Conservation (phyloP, 2,113 vertebrate species). For the Oncorhynchus clarkii region DNA sequence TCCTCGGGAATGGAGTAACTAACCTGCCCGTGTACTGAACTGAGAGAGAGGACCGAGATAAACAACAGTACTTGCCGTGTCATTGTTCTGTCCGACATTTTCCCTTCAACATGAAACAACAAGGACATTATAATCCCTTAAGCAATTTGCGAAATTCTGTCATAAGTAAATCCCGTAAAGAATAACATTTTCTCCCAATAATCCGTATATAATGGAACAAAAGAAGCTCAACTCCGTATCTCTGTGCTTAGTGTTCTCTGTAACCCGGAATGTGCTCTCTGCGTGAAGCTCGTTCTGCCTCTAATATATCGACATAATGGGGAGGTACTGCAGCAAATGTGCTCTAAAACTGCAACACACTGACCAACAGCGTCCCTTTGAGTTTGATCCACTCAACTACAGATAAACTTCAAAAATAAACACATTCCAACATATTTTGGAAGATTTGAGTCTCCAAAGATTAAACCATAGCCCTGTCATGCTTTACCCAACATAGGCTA, state of each 20-base stretch:
- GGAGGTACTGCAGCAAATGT: constrained; percentile 1
- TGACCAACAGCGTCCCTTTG: constrained; percentile 35
- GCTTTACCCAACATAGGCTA: too few relatives aligned
- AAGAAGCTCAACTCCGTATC: background rate
- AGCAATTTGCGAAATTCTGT: background rate
- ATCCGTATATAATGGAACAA: background rate
- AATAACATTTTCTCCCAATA: too few relatives aligned
- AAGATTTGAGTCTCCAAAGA: too few relatives aligned
- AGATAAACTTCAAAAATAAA: background rate
- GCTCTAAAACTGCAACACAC: background rate
- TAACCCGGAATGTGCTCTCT: background rate
- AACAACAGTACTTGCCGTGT: constrained; percentile 26
- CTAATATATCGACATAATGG: background rate
- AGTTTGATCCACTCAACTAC: constrained; percentile 9
- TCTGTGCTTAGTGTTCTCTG: background rate
- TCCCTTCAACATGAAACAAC: background rate
- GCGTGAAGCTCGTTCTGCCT: background rate
- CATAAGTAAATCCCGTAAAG: too few relatives aligned
- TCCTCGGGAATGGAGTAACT: too few relatives aligned
- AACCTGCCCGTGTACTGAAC: too few relatives aligned
- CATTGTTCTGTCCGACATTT: background rate
- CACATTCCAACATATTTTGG: background rate
- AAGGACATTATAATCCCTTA: background rate
- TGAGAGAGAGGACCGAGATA: background rate
- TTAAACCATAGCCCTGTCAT: too few relatives aligned